Evolutionary conservation across 2,888 invertebrate species (phyloP).

Genomic region (Nomada ferruginata): DNA sequence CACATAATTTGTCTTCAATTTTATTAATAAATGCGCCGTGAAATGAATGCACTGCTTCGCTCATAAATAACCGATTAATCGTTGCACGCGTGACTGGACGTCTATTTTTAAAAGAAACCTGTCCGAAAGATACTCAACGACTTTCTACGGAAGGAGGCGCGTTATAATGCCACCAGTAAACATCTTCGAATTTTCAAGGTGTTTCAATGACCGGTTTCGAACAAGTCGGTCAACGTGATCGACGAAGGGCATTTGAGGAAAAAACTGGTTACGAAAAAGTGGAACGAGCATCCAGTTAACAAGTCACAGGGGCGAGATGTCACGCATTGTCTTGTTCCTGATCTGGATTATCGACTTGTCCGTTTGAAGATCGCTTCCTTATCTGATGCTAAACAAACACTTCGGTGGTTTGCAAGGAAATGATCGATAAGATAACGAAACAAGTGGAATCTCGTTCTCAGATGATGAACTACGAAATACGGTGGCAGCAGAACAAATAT

Average conservation of each 20-base stretch:
- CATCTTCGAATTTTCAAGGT: slow-evolving; percentile 50
- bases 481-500: no score
- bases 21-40: background rate
- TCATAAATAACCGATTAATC: slow-evolving; percentile 4
- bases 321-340: slow-evolving; percentile 41
- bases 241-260: slow-evolving; percentile 46
- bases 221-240: slow-evolving; percentile 53
- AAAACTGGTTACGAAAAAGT: slow-evolving; percentile 52
- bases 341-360: slow-evolving; percentile 59
- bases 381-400: slow-evolving; percentile 60
- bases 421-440: slow-evolving; percentile 64
- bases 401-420: slow-evolving; percentile 38
- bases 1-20: background rate
- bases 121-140: background rate
- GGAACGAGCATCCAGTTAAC: slow-evolving; percentile 52
- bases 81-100: background rate
- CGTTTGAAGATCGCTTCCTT: slow-evolving; percentile 48
- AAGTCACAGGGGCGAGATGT: slow-evolving; percentile 22
- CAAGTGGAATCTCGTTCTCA: background rate
- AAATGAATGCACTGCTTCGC: background rate
- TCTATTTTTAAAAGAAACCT: background rate
- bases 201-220: slow-evolving; percentile 38
- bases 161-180: background rate
- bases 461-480: background rate
- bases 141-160: slow-evolving; percentile 7